Base-by-base conservation (phyloP, 2,797 vertebrate species). In the Siniperca obscura region DNA sequence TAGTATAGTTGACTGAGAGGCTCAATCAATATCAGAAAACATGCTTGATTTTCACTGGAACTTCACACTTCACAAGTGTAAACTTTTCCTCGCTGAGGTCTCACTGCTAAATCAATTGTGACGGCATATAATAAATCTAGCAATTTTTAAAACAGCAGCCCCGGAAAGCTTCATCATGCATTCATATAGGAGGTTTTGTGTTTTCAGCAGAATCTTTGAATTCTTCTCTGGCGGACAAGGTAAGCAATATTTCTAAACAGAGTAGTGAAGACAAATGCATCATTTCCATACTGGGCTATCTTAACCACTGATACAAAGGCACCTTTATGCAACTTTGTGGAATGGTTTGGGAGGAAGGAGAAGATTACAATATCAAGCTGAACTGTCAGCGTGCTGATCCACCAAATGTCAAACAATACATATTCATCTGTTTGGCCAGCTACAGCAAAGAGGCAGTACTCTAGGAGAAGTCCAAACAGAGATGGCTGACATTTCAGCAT, bases 391-490 rank as follows among this genome's bases (percentile, higher is more conserved):
- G 10, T 48, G 85, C 81, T 75, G 80, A 88, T 82, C 76, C 78
- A 74, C 70, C 74, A 91, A 93, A 92, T 91, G 90, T 93, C 88
- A 92, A 73, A 78, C 61, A 48, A 92, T 91, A 83, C 87, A 92
- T 92, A 92, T 91, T 91, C 81, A 93, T 91, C 79, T 85, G 70
- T 89, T 87, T 86, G 82, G 81, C 86, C 25, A 53, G 77, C 38
- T 27, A 53, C 76, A 40, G 78, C 67, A 78, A 60, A 77, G 74
- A 86, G 66, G 70, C 69, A 62, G 57, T 8, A 50, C 70, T 74
- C 67, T 48, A 53, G 22, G 7, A 81, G 62, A 74, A 81, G 78
- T 78, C 83, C 65, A 81, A 38, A 78, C 76, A 71, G 48, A 86
- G 78, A 84, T 70, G 86, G 86, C 60, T 91, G 88, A 87, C 89